Evolutionary conservation across 2,797 vertebrate species (phyloP), one percentile per base, ranked within the genome.

Genomic region (Pampus argenteus): DNA sequence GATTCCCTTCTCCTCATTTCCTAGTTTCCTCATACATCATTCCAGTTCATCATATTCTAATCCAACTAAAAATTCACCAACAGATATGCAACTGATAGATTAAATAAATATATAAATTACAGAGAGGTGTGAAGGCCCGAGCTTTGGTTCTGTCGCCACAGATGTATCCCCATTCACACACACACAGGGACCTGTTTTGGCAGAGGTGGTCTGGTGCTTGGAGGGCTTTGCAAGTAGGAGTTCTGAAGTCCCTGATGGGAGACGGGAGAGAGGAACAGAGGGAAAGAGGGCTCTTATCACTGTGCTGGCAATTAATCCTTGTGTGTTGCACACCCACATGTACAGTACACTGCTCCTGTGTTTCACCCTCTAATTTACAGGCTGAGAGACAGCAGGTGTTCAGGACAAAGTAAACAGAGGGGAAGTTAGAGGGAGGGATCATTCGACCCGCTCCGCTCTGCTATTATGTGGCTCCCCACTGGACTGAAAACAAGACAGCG

Each of bases 381-480:
- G 79, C 87, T 70, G 79, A 82, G 84, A 82, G 80, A 88, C 79
- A 88, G 87, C 89, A 91, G 86, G 86, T 86, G 89, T 86, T 86
- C 83, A 52, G 83, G 83, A 89, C 83, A 80, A 68, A 83, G 86
- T 86, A 90, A 88, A 90, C 83, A 89, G 79, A 86, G 75, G 82
- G 74, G 74, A 86, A 63, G 70, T 65, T 79, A 72, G 74, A 74
- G 76, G 80, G 83, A 81, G 79, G 79, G 52, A 68, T 76, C 6
- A 9, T 60, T 84, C 29, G 58, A 78, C 75, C 77, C 71, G 73
- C 54, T 77, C 61, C 64, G 34, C 59, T 64, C 78, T 86, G 78
- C 78, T 82, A 86, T 88, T 85, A 85, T 65, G 71, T 66, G 80
- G 64, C 81, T 78, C 78, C 88, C 87, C 4, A 23, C 83, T 81